Evolutionary conservation across 2,888 invertebrate genomes (phyloP).

Genomic region (Hemicrepidius hirtus): DNA sequence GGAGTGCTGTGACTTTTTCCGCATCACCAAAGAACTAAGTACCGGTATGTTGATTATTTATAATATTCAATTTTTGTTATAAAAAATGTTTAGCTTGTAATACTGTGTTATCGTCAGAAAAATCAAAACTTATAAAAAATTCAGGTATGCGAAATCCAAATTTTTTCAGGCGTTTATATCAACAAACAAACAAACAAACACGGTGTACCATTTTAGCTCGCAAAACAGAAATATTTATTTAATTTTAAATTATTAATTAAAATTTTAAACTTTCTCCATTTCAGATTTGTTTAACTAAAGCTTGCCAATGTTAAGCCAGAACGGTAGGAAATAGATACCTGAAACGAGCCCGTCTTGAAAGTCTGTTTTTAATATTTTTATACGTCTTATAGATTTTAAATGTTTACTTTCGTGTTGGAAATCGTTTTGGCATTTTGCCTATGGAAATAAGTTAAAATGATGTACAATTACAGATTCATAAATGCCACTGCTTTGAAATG

Average conservation of each 20-base stretch:
- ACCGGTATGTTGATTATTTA: constrained; percentile 52
- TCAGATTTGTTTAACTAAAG: too few relatives aligned
- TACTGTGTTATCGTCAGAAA: background rate
- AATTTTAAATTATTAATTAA: background rate
- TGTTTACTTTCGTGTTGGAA: constrained; percentile 17
- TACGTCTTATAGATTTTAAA: background rate
- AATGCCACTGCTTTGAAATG: constrained; percentile 9
- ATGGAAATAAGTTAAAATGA: constrained; percentile 17
- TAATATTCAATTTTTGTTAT: constrained; percentile 3
- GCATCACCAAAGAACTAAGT: constrained; percentile 47
- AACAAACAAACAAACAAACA: too few relatives aligned
- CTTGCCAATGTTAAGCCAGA: background rate
- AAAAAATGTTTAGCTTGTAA: background rate
- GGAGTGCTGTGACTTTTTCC: constrained; percentile 57
- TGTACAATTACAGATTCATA: constrained; percentile 16
- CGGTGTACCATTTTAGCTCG: too few relatives aligned
- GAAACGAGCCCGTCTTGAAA: background rate
- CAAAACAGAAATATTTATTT: too few relatives aligned
- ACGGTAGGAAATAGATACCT: background rate
- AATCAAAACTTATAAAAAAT: background rate
- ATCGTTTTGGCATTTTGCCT: constrained; percentile 26
- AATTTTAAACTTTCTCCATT: too few relatives aligned
- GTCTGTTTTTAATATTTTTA: background rate
- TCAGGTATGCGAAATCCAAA: too few relatives aligned
- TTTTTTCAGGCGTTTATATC: too few relatives aligned